phyloP scores from a whole-genome alignment of 2,113 vertebrate genomes.

The Pachyramphus minor region DNA sequence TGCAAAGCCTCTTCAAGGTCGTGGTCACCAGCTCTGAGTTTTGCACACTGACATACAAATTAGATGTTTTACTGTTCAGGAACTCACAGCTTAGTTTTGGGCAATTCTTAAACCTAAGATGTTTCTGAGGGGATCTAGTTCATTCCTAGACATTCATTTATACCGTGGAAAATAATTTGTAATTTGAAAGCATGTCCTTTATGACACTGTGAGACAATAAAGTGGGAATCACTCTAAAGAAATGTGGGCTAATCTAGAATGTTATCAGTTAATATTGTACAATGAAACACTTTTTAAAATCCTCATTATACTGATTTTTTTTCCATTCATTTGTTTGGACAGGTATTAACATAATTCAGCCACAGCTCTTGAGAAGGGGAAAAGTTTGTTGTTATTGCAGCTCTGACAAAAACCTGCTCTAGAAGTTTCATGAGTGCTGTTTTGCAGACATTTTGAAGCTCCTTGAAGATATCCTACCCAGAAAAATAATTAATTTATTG shows the following conservation, averaged over 20 bases:
- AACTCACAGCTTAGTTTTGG: neutral
- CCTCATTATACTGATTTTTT: neutral
- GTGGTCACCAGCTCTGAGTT: neutral
- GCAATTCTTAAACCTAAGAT: neutral
- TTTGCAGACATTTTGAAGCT: neutral
- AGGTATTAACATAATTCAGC: neutral
- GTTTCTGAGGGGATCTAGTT: neutral
- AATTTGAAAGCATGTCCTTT: neutral
- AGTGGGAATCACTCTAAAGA: neutral
- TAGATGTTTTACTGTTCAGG: neutral
- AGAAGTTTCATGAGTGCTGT: neutral
- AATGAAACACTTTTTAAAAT: neutral
- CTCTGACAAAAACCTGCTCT: neutral
- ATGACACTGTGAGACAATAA: neutral
- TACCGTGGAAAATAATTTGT: neutral
- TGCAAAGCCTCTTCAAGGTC: neutral
- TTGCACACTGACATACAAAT: neutral
- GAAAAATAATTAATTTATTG: neutral
- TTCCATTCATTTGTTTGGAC: neutral
- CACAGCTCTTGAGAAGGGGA: neutral
- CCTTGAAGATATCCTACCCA: neutral
- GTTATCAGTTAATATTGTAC: neutral
- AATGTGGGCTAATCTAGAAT: neutral
- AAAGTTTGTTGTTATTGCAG: neutral
- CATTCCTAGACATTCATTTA: neutral